Conservation (phyloP, 2,888 invertebrate species). For the Drosophila rubida region DNA sequence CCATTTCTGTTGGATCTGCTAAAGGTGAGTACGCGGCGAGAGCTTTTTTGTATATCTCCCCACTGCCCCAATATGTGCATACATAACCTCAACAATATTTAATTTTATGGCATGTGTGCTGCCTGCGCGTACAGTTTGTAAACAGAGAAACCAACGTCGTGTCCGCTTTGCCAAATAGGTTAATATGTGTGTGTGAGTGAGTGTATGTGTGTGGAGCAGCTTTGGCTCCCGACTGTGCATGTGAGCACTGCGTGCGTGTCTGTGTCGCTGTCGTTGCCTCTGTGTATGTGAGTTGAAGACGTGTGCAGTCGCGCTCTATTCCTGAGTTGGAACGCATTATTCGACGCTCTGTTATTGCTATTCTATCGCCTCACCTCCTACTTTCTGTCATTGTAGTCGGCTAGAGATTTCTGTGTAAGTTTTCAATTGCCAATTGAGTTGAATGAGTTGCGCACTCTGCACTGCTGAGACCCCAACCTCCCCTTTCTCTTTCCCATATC, state of each 20-base stretch:
- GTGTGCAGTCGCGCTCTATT: constrained; percentile 57
- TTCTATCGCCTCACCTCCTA: constrained; percentile 42
- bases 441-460: constrained; percentile 77
- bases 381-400: constrained; percentile 61
- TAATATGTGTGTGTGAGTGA: constrained; percentile 42
- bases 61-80: not conserved
- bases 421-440: constrained; percentile 81
- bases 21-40: constrained; percentile 85
- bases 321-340: constrained; percentile 36
- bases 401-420: constrained; percentile 80
- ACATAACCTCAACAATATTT: constrained; percentile 61
- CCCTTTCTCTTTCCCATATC: not conserved
- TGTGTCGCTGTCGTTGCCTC: not conserved
- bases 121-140: constrained; percentile 76
- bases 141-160: constrained; percentile 71
- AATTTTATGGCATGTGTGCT: constrained; percentile 51
- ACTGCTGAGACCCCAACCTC: constrained; percentile 34
- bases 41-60: constrained; percentile 29
- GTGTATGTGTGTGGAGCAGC: constrained; percentile 34
- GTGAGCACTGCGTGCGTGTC: constrained; percentile 31
- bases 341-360: constrained; percentile 25
- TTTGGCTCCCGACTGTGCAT: constrained; percentile 50
- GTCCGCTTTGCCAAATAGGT: constrained; percentile 67
- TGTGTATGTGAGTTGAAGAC: constrained; percentile 41
- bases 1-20: constrained; percentile 87